These are phyloP conservation scores for Dendrocincla tyrannina DNA, from an alignment of 2,797 vertebrate genomes.

Conservation along the genomic window DNA sequence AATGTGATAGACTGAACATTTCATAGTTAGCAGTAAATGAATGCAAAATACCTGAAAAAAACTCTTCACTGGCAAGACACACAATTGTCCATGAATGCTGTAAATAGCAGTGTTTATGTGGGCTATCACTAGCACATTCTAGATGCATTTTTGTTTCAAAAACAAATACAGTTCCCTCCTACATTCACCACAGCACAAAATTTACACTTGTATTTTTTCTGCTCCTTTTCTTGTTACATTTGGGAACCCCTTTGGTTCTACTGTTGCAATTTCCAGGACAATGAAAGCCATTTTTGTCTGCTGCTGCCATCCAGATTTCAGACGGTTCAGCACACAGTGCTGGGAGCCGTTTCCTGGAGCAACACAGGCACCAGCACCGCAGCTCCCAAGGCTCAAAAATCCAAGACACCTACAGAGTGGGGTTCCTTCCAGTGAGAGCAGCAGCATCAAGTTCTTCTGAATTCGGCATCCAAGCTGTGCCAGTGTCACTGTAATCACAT, in stretches of 20 bases:
- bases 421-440: not conserved
- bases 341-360: not conserved
- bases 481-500: no score
- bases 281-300: not conserved
- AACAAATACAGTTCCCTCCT: not conserved
- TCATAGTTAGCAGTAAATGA: not conserved
- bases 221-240: not conserved
- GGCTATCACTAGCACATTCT: not conserved
- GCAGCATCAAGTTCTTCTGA: not conserved
- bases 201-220: not conserved
- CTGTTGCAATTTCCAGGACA: not conserved
- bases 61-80: not conserved
- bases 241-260: not conserved
- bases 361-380: not conserved
- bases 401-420: rapidly evolving
- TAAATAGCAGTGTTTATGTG: not conserved
- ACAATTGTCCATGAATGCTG: rapidly evolving
- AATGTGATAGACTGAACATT: not conserved
- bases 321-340: rapidly evolving
- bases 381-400: not conserved
- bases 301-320: not conserved
- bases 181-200: not conserved
- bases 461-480: not conserved
- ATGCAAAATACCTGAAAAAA: not conserved
- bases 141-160: not conserved